phyloP scores from a whole-genome alignment of 2,888 invertebrate genomes.

The Gandaritis pyraliata region DNA sequence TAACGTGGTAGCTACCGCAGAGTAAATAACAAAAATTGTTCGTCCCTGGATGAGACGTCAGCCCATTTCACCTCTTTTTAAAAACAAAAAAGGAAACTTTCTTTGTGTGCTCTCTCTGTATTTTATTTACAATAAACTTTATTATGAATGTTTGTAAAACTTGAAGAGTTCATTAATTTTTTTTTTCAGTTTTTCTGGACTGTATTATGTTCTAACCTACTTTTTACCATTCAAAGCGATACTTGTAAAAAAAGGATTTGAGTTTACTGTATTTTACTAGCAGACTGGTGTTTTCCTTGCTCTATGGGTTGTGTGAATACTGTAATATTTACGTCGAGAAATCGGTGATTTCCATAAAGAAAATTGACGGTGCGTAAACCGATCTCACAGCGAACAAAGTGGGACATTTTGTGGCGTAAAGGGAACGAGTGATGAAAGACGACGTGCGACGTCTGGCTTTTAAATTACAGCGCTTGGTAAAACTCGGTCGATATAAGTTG shows the following conservation, averaged over 20 bases:
- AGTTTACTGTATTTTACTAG: too few species aligned
- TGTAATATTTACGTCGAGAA: conserved; percentile 50
- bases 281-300: not conserved
- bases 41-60: not conserved
- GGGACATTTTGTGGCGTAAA: conserved; percentile 40
- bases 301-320: conserved; percentile 42
- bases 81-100: too few species aligned
- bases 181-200: too few species aligned
- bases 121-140: too few species aligned
- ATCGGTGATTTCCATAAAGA: conserved; percentile 59
- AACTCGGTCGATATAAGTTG: too few species aligned
- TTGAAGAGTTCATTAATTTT: too few species aligned
- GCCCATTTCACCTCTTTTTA: not conserved
- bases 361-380: conserved; percentile 65
- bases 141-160: too few species aligned
- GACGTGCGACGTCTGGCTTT: not conserved
- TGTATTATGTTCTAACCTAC: too few species aligned
- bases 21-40: not conserved
- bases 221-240: too few species aligned
- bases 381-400: conserved; percentile 21
- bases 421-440: conserved; percentile 3
- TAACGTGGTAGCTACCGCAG: not conserved
- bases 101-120: too few species aligned
- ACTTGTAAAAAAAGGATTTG: too few species aligned
- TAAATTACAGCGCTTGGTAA: not conserved